Evolutionary conservation across 2,113 vertebrate genomes (phyloP).

Genomic region (Zosterops pallidus): DNA sequence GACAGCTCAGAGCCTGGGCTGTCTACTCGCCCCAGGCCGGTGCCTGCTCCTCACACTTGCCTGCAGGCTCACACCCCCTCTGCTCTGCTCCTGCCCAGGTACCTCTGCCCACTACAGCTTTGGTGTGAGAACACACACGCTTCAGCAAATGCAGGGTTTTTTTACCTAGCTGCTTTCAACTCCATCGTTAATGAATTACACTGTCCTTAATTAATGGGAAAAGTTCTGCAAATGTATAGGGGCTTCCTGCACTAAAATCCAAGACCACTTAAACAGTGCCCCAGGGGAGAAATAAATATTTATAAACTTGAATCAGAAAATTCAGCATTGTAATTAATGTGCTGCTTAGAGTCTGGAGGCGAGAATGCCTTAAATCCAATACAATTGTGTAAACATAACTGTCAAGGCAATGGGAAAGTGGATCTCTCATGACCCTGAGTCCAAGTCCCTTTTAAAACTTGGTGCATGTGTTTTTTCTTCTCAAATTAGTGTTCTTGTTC

Average conservation of each 20-base stretch:
- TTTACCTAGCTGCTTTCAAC: neutral
- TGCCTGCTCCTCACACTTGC: rapidly evolving
- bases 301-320: neutral
- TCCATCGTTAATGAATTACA: rapidly evolving
- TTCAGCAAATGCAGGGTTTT: rapidly evolving
- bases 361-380: neutral
- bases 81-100: rapidly evolving
- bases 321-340: neutral
- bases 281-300: neutral
- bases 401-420: neutral
- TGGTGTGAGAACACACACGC: rapidly evolving
- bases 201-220: neutral
- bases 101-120: neutral
- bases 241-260: neutral
- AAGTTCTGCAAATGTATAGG: neutral
- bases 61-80: rapidly evolving
- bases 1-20: neutral
- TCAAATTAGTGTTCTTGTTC: neutral
- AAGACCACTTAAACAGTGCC: rapidly evolving
- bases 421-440: no score
- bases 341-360: neutral
- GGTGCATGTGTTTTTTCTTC: rapidly evolving
- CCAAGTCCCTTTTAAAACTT: neutral
- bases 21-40: rapidly evolving
- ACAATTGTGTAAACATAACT: neutral